Percentiles rank a stretch among this genome's conserved stretches.
phyloP scores from a whole-genome alignment of 2,113 vertebrate species.

The Penelope pileata region DNA sequence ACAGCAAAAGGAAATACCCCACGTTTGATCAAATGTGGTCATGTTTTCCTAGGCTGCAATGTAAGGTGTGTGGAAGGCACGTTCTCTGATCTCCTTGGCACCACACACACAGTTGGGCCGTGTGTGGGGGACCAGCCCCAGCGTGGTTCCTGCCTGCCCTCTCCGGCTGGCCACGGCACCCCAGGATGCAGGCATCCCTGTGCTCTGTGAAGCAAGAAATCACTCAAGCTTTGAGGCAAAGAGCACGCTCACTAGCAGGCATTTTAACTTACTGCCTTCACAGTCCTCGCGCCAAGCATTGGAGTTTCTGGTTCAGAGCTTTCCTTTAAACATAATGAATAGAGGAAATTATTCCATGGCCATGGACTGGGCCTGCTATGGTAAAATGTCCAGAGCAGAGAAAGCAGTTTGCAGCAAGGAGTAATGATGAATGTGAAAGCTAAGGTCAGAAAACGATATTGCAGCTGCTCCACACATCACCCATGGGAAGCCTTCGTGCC shows the following conservation, averaged over 20 bases:
- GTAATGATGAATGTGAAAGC: background rate
- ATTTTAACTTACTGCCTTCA: background rate
- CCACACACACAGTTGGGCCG: accelerated
- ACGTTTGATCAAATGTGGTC: background rate
- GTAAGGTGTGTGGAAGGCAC: background rate
- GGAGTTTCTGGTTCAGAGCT: background rate
- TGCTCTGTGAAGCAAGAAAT: background rate
- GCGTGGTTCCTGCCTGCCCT: background rate
- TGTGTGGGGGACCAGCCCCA: background rate
- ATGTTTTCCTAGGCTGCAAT: background rate
- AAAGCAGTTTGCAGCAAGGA: background rate
- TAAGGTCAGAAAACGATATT: background rate
- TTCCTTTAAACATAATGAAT: background rate
- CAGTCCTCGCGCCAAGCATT: background rate
- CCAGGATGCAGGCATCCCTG: background rate
- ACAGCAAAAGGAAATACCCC: background rate
- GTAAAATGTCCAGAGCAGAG: background rate
- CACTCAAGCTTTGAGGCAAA: background rate
- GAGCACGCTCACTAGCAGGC: background rate
- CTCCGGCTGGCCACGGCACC: accelerated
- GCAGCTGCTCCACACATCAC: background rate
- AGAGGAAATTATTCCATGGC: background rate
- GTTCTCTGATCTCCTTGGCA: background rate
- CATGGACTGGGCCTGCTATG: background rate
- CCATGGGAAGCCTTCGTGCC: background rate